Evolutionary conservation across 2,797 vertebrate genomes (phyloP).

Genomic region (Tenualosa thibaudeaui): DNA sequence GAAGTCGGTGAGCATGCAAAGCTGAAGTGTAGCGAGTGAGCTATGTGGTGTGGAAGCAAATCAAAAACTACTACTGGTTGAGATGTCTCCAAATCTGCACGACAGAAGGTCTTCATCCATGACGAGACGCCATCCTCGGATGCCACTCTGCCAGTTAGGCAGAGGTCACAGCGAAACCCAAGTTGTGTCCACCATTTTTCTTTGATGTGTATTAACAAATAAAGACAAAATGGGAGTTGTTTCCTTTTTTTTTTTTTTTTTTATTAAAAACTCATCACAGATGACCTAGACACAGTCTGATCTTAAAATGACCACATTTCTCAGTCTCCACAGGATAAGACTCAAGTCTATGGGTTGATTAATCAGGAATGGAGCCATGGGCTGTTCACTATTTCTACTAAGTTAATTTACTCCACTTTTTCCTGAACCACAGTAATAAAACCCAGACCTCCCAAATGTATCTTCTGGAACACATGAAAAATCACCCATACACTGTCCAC

Average conservation of each 20-base stretch:
- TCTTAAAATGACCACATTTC: background rate
- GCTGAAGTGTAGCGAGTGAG: background rate
- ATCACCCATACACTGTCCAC: background rate
- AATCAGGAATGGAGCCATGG: too few species aligned
- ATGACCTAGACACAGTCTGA: background rate
- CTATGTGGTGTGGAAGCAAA: background rate
- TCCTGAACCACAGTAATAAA: too few species aligned
- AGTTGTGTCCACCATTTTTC: background rate
- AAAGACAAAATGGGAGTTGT: background rate
- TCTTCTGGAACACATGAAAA: background rate
- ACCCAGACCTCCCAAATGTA: background rate
- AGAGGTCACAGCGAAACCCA: background rate
- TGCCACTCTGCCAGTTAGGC: background rate
- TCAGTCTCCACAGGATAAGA: background rate
- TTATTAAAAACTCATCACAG: constrained; percentile 9
- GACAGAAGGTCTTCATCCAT: too few species aligned
- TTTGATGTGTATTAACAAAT: background rate
- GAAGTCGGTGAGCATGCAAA: too few species aligned
- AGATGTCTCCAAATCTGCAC: background rate
- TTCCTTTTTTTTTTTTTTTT: background rate
- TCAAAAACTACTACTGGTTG: background rate
- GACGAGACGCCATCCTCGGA: background rate
- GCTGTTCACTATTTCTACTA: too few species aligned
- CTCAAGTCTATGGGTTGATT: too few species aligned
- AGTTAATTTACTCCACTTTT: too few species aligned